These are phyloP conservation scores for Toxostoma redivivum DNA, from an alignment of 2,113 vertebrate species.

Conservation along the genomic window DNA sequence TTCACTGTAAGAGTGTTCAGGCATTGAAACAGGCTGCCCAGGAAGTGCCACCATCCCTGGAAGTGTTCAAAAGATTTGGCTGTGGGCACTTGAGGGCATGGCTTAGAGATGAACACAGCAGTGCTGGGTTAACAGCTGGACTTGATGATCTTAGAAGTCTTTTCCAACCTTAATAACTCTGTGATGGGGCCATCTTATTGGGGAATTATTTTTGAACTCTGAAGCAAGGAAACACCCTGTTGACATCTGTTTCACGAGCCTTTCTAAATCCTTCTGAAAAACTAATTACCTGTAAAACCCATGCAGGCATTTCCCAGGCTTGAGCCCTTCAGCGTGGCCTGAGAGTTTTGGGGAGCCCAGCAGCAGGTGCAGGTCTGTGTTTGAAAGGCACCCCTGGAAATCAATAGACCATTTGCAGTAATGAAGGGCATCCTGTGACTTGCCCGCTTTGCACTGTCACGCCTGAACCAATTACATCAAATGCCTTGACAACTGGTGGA, in stretches of 20 bases:
- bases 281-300: neutral
- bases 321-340: accelerated
- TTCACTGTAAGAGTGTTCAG: neutral
- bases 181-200: neutral
- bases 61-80: neutral
- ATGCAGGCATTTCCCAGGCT: accelerated
- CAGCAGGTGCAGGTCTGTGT: neutral
- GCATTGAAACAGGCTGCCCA: neutral
- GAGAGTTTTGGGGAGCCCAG: neutral
- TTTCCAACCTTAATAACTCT: neutral
- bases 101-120: neutral
- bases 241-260: neutral
- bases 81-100: neutral
- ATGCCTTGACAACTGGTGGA: neutral
- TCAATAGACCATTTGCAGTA: neutral
- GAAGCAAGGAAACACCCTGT: neutral
- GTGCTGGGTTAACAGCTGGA: neutral
- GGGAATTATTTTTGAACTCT: neutral
- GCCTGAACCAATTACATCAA: neutral
- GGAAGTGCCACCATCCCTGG: neutral
- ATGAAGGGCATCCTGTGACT: conserved; percentile 5
- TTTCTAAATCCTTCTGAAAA: neutral
- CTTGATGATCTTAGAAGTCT: neutral
- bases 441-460: neutral
- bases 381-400: neutral